phyloP scores from a whole-genome alignment of 30 jellyfish, hydroid and myxozoan genomes.

The Hydra vulgaris region DNA sequence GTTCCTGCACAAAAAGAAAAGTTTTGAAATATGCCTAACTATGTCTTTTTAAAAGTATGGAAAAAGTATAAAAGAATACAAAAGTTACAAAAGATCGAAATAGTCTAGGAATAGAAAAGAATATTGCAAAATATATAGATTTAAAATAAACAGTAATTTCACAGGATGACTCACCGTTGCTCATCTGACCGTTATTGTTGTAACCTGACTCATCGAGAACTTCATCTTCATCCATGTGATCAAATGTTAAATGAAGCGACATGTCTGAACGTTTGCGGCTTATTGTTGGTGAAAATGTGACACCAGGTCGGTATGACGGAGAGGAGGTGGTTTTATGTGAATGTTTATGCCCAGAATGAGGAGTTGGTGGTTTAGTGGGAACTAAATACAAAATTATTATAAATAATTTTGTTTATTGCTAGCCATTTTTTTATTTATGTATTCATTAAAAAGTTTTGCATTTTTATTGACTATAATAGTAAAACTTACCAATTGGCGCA shows the following conservation, averaged over 20 bases:
- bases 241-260: constrained; percentile 76
- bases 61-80: neutral
- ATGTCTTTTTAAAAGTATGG: neutral
- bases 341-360: neutral
- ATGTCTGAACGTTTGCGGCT: constrained; percentile 57
- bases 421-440: neutral
- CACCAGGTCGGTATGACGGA: constrained; percentile 8
- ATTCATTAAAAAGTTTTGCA: too few relatives aligned
- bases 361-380: constrained; percentile 55
- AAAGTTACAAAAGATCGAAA: neutral
- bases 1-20: too few relatives aligned
- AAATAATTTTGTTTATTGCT: neutral
- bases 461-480: too few relatives aligned
- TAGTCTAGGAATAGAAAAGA: neutral
- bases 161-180: constrained; percentile 53
- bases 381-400: constrained; percentile 12
- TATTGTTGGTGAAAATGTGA: constrained; percentile 73
- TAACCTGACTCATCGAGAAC: constrained; percentile 65
- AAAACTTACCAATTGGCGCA: constrained; percentile 38
- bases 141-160: too few relatives aligned
- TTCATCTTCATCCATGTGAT: constrained; percentile 69
- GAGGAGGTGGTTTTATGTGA: neutral
- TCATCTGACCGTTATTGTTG: constrained; percentile 70
- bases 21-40: neutral
- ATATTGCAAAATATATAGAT: too few relatives aligned